Conservation (phyloP, 2,888 invertebrate genomes). For the Lacanobia oleracea region DNA sequence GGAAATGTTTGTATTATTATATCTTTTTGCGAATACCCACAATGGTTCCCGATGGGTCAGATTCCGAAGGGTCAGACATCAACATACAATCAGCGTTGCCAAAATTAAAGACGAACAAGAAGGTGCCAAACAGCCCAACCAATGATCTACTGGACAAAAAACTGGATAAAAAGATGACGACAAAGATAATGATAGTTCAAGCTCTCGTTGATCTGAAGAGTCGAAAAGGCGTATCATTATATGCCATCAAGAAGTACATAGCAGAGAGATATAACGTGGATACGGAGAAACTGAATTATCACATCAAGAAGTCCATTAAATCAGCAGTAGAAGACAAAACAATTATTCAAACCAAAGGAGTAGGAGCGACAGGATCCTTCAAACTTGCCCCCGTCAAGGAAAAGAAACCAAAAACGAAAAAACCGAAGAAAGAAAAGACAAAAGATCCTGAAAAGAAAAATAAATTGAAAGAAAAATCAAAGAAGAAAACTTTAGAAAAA, state of each 20-base stretch:
- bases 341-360: slow-evolving; percentile 80
- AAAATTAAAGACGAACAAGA: slow-evolving; percentile 61
- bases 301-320: slow-evolving; percentile 82
- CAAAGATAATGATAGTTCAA: slow-evolving; percentile 80
- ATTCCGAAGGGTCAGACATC: slow-evolving; percentile 71
- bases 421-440: slow-evolving; percentile 59
- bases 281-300: slow-evolving; percentile 75
- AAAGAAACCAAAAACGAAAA: slow-evolving; percentile 68
- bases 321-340: slow-evolving; percentile 78
- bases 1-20: neutral
- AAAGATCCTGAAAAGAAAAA: slow-evolving; percentile 55
- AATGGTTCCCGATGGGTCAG: slow-evolving; percentile 69
- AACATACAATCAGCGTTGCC: slow-evolving; percentile 69
- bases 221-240: slow-evolving; percentile 82
- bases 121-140: slow-evolving; percentile 51
- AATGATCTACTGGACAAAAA: slow-evolving; percentile 25
- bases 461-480: slow-evolving; percentile 51
- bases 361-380: slow-evolving; percentile 84
- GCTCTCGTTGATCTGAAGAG: slow-evolving; percentile 77
- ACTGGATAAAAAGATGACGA: slow-evolving; percentile 74
- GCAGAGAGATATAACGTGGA: slow-evolving; percentile 77
- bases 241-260: slow-evolving; percentile 84
- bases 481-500: slow-evolving; percentile 61
- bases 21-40: slow-evolving; percentile 11
- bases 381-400: slow-evolving; percentile 74